Evolutionary conservation across 2,888 invertebrate species (phyloP), one percentile per base, ranked within the genome.

Genomic region (Apodemia duryi): DNA sequence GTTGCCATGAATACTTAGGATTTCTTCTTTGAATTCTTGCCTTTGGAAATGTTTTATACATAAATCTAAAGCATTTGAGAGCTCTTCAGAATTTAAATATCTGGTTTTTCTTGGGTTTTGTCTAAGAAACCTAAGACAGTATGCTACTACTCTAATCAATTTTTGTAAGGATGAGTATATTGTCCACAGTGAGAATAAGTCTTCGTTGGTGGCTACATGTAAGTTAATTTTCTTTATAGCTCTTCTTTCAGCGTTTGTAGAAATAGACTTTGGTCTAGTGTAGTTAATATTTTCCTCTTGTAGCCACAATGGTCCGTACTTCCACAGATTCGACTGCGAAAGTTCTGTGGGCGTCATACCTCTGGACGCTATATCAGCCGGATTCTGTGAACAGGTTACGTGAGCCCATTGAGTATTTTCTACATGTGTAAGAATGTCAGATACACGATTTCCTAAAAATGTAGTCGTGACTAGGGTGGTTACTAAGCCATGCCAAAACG

Each of bases 361-460:
- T 6, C 67, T 61, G n/a, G 66, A 68, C 2, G 65, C 68, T 41
- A 62, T 66, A 49, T 67, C 65, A 1, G 67, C 63, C 4, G 70
- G 38, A 7, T 38, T 38, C 38, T 38, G 38, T 38, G 38, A 2
- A 38, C 7, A 38, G 7, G 38, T 38, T 7, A 38, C 38, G 38
- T 38, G 38, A 38, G 38, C 38, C 38, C 38, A 38, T 38, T 38
- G 38, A 38, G 38, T 67, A 21, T 68, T 68, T 10, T 70, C 66
- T 46, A 73, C n/a, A 43, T 68, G 62, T 0, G 63, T 66, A 3
- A 70, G 64, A 7, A 77, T 74, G 11, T 69, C 69, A 0, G 68
- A 68, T 1, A 73, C 72, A n/a, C 73, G 32, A 52, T 76, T 76
- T n/a, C 29, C 61, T 13, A 61, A 61, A 9, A 52, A 52, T 28